Base-by-base conservation (phyloP, 1,140 invertebrate genomes). In the Bombus waltoni region DNA sequence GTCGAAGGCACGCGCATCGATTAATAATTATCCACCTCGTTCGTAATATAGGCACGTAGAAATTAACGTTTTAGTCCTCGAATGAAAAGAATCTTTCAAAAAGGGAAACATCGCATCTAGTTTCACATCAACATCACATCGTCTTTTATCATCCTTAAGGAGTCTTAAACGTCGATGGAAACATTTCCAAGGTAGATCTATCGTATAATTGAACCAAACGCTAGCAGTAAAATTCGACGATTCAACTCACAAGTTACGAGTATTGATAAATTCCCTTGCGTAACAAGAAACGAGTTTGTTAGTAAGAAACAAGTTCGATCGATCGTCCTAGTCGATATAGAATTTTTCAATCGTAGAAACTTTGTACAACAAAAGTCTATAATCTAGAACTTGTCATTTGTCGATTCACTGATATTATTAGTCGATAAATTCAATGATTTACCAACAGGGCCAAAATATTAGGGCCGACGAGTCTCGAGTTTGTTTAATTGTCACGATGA, bases 11-110 rank as follows among this genome's bases (percentile, higher is more conserved):
- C 79, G 79, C 78, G 76, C 18, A 57, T 79, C 80, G 86, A 88
- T 90, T 85, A 85, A 78, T 79, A 89, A 90, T 88, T 90, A 85
- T 59, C 57, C 32, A 32, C 1, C 35, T 38, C 1, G 47, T 74
- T 85, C 68, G 68, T 70, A 74, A 57, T 18, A 15, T 22, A 22
- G 25, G 15, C 83, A 85, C 83, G 83, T 85, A 81, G 35, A 42
- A 81, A 85, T 74, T 66, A 72, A 74, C 35, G 68, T 81, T 81
- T 65, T 80, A 59, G 5, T 38, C 42, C 28, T 66, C 32, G 42
- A 57, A 28, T 32, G 32, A 38, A 59, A n/a, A 11, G 32, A 62
- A n/a, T 83, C 35, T 65, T 68, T 13, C 2, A 11, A 10, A 47
- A 38, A 68, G 53, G 13, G 32, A 68, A 62, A 59, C 25, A 28